Conservation (phyloP, 2,797 vertebrate genomes). For the Saxicola maurus region DNA sequence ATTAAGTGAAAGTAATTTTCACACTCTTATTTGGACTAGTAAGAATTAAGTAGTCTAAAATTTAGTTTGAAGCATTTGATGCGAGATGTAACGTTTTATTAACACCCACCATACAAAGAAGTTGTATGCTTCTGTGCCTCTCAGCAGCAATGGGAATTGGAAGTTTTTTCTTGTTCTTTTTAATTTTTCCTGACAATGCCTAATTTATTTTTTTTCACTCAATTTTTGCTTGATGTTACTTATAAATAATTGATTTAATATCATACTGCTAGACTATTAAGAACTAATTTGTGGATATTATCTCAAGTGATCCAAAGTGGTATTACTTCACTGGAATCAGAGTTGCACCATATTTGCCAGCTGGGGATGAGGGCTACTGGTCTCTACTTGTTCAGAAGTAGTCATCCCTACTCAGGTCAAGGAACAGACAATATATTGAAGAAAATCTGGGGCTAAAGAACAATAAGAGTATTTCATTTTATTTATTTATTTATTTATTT, state of each 20-base stretch:
- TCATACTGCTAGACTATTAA: background rate
- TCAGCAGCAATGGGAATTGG: background rate
- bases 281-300: background rate
- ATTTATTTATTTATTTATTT: too few relatives aligned
- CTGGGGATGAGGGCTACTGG: background rate
- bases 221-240: background rate
- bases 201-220: background rate
- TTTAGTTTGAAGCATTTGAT: background rate
- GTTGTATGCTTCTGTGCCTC: background rate
- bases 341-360: accelerated
- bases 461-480: background rate
- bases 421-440: background rate
- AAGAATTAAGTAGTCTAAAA: background rate
- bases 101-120: background rate
- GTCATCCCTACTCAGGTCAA: background rate
- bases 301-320: background rate
- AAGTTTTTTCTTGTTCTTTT: background rate
- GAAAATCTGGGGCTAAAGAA: background rate
- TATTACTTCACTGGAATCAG: background rate
- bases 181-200: background rate
- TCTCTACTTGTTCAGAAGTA: background rate
- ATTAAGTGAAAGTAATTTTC: background rate
- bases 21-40: background rate
- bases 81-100: background rate
- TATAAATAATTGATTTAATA: background rate